Base-by-base conservation (phyloP, 2,113 vertebrate species). In the Lepus europaeus region DNA sequence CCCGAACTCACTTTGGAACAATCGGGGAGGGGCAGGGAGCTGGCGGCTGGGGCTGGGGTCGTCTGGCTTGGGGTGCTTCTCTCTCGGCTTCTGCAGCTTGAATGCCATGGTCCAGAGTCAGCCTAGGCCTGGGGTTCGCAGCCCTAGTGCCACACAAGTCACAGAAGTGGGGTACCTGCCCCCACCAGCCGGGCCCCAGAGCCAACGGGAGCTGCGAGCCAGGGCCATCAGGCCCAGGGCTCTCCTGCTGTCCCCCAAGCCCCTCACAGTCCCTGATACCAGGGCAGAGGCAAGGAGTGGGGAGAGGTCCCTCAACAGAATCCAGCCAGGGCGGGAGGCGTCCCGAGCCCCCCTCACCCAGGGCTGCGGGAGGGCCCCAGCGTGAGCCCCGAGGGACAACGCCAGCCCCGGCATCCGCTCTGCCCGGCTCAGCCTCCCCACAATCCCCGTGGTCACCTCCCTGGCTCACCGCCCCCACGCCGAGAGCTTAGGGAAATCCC, bases 21-120 rank as follows among this genome's bases (percentile, higher is more conserved):
- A 11, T 3, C 45, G 45, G 45, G 45, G 7, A 17, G 0, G 36
- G 13, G 3, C 2, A 1, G 9, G 8, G 22, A 0, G 29, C 45
- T 0, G 29, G 49, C 10, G 5, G 51, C 25, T 29, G 29, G 51
- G 72, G 22, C 9, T 27, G 6, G 51, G 36, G 13, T 10, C 0
- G 0, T 0, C 5, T 11, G 63, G 23, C 3, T 19, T 33, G 0
- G 16, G 36, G 33, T 0, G 5, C 45, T 7, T 19, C 23, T 12
- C 22, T 23, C 76, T 83, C 29, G 22, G 23, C 39, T 10, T 36
- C 49, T 0, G 4, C 1, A 3, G 5, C 69, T 33, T 56, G 14
- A 69, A 39, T 1, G 2, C 31, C 27, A 16, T 0, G 3, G 2
- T 2, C 3, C 14, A 20, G 7, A 25, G 29, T 39, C 4, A 17